Evolutionary conservation across 2,888 invertebrate species (phyloP), one percentile per base, ranked within the genome.

Genomic region (Salpingus planirostris): DNA sequence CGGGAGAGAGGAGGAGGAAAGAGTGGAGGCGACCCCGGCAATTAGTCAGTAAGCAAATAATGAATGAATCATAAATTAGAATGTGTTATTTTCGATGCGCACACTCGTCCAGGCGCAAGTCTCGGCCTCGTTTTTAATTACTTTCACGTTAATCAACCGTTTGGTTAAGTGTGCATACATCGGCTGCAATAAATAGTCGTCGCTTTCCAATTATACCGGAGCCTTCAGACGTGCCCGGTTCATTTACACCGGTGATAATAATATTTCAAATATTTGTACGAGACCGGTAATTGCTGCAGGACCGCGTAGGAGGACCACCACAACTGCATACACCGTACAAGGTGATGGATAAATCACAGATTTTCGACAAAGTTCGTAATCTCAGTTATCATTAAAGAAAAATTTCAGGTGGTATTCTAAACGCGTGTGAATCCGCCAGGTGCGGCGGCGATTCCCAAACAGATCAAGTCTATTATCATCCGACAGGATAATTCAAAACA

Each of bases 111-210:
- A 50, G 52, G 21, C 25, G 28, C 15, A 28, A 29, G 21, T 22
- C 27, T 35, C 37, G 43, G 29, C 29, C 40, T 38, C 31, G 35
- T 45, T 32, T 35, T 43, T 40, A 45, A 44, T 46, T 41, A 27
- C 31, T 12, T 11, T 36, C 36, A 34, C 22, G 14, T 15, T 35
- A 41, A 46, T 42, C 42, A 44, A 42, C 40, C 30, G 33, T 29
- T 36, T 48, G 49, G 50, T 40, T 49, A 51, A 54, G 51, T 54
- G 50, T 52, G 49, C 45, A 55, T 54, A 55, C 51, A 57, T 57
- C n/a, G n/a, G n/a, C n/a, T n/a, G n/a, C n/a, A 59, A 59, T 59
- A 61, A 61, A 61, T 60, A 57, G 53, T 54, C n/a, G n/a, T n/a
- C 55, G 52, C 49, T 57, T 57, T 60, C 59, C 59, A 61, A 61